phyloP scores from a whole-genome alignment of 2,797 vertebrate species.

The Anabas testudineus region DNA sequence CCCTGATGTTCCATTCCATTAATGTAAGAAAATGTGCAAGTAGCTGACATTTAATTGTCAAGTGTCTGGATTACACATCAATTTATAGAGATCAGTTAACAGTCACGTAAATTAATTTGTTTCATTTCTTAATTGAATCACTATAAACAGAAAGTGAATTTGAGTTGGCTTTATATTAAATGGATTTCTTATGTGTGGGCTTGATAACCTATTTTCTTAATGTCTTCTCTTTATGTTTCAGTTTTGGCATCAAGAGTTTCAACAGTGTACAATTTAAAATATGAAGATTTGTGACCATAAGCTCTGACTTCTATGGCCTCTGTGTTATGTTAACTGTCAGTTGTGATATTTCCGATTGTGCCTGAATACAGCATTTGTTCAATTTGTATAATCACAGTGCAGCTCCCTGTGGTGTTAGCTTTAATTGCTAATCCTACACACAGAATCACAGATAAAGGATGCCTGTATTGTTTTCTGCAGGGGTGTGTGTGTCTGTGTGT shows the following conservation, averaged over 20 bases:
- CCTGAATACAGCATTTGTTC: conserved; percentile 9
- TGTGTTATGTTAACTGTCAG: neutral
- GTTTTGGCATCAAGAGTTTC: neutral
- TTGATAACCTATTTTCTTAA: no score
- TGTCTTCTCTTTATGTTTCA: no score
- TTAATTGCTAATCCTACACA: conserved; percentile 31
- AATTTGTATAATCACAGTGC: conserved; percentile 11
- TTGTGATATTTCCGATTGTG: conserved; percentile 2
- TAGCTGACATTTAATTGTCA: no score
- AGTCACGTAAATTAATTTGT: no score
- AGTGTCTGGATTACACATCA: no score
- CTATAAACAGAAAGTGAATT: neutral
- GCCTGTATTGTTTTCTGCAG: neutral
- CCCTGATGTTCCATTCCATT: neutral
- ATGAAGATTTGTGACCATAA: neutral
- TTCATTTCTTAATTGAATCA: no score
- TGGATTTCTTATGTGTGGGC: no score
- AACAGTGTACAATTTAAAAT: no score
- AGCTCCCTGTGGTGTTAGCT: conserved; percentile 1
- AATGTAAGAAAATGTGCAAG: no score
- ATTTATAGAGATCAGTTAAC: no score
- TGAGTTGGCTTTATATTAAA: no score
- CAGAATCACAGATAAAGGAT: conserved; percentile 1
- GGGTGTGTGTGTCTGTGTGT: neutral
- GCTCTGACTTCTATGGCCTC: neutral